Percentiles rank a stretch among this genome's conserved stretches.
phyloP scores from a whole-genome alignment of 2,888 invertebrate genomes.

The Drosophila mimetica region DNA sequence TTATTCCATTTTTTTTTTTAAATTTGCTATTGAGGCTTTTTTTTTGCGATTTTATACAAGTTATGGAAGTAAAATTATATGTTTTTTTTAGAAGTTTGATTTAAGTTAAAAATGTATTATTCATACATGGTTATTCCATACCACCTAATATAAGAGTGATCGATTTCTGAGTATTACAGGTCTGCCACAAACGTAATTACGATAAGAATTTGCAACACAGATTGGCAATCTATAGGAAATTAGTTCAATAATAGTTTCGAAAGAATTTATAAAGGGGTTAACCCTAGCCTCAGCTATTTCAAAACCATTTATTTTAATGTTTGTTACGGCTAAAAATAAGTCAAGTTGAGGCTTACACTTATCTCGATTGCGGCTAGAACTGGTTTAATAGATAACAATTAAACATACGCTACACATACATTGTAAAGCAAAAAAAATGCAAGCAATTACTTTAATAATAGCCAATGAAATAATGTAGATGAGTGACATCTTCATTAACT shows the following conservation, averaged over 20 bases:
- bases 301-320: neutral
- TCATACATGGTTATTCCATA: too few species aligned
- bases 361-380: neutral
- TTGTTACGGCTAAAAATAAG: neutral
- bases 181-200: too few species aligned
- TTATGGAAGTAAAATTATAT: too few species aligned
- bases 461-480: neutral
- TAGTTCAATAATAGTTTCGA: neutral
- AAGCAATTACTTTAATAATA: constrained; percentile 1
- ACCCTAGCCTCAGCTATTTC: neutral
- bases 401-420: neutral
- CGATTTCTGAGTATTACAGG: too few species aligned
- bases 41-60: too few species aligned
- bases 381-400: neutral
- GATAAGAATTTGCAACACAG: neutral
- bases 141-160: too few species aligned
- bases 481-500: neutral
- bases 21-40: too few species aligned
- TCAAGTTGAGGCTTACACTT: too few species aligned
- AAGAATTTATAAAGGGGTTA: neutral
- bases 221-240: neutral
- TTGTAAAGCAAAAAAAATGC: neutral
- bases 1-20: too few species aligned
- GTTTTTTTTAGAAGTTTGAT: too few species aligned
- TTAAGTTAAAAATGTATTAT: too few species aligned